phyloP scores from a whole-genome alignment of 2,113 vertebrate genomes.

The Anas platyrhynchos region DNA sequence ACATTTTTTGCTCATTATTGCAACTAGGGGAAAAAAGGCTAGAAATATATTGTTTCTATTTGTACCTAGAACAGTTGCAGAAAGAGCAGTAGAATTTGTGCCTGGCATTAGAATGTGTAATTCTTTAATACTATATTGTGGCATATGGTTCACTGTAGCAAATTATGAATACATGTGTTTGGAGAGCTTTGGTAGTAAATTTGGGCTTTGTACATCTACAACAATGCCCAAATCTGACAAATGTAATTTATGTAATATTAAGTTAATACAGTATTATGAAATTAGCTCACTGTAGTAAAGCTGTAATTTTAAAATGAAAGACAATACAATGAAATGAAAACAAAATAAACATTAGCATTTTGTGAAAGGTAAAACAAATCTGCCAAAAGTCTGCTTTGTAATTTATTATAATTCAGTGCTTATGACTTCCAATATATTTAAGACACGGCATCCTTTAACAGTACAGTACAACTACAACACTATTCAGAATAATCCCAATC shows the following conservation, averaged over 20 bases:
- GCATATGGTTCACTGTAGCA: constrained; percentile 71
- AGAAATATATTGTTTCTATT: constrained; percentile 81
- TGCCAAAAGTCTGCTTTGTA: constrained; percentile 67
- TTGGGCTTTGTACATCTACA: constrained; percentile 69
- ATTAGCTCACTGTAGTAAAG: constrained; percentile 80
- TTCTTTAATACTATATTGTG: constrained; percentile 76
- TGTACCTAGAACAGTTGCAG: constrained; percentile 72
- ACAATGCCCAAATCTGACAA: constrained; percentile 77
- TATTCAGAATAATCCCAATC: background rate
- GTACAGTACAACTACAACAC: background rate
- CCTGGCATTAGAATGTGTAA: constrained; percentile 70
- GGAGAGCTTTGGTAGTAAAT: constrained; percentile 77
- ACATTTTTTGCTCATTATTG: constrained; percentile 75
- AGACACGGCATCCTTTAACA: constrained; percentile 20
- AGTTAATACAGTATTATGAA: constrained; percentile 82
- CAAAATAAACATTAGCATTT: constrained; percentile 78
- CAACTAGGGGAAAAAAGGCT: constrained; percentile 56
- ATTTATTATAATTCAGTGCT: constrained; percentile 63
- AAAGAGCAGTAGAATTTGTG: constrained; percentile 64
- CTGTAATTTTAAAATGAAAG: constrained; percentile 81
- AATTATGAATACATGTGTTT: constrained; percentile 78
- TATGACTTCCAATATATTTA: constrained; percentile 67
- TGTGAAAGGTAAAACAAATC: constrained; percentile 75
- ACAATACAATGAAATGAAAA: constrained; percentile 68
- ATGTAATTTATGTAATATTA: constrained; percentile 82